A percentile compares a stretch with the other conserved stretches of the same genome.
phyloP scores from a whole-genome alignment of 2,113 vertebrate species.

The Lepus americanus region DNA sequence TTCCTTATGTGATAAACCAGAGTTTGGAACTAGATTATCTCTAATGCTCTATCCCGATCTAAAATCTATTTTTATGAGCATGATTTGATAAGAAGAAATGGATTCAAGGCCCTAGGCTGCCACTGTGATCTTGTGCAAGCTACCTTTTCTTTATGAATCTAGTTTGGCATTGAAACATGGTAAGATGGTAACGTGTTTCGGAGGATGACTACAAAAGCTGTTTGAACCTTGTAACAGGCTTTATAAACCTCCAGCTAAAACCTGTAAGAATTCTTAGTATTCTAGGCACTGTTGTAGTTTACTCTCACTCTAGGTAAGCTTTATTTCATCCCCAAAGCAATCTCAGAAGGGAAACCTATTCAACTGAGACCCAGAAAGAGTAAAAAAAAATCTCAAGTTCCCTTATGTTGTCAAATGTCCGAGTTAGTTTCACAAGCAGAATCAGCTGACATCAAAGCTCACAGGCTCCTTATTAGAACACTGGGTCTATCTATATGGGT shows the following conservation, averaged over 20 bases:
- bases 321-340: not conserved
- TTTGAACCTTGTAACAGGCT: not conserved
- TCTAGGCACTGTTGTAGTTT: not conserved
- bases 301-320: not conserved
- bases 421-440: not conserved
- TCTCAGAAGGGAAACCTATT: not conserved
- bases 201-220: not conserved
- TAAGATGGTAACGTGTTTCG: not conserved
- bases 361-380: not conserved
- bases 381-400: not conserved
- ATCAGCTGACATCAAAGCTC: not conserved
- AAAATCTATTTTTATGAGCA: not conserved
- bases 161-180: not conserved
- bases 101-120: not conserved
- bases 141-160: not conserved
- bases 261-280: not conserved
- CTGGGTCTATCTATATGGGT: rapidly evolving
- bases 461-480: not conserved
- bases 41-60: not conserved
- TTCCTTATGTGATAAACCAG: not conserved
- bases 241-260: not conserved
- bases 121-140: not conserved
- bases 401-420: not conserved
- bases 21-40: not conserved
- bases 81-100: conserved; percentile 4